Evolutionary conservation across 1,140 invertebrate genomes (phyloP).

Genomic region (Anoplophora glabripennis): DNA sequence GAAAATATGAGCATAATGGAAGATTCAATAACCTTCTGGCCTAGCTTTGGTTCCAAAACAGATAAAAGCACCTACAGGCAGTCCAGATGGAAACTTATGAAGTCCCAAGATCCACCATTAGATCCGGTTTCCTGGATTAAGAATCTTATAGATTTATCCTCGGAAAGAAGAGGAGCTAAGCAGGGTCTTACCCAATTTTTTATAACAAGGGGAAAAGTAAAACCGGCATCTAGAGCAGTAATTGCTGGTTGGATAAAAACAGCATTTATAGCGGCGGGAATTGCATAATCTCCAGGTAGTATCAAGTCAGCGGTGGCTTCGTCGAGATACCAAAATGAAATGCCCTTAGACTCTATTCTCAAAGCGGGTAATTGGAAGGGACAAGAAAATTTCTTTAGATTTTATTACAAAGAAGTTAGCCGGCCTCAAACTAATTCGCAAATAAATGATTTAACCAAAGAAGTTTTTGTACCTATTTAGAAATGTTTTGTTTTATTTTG

Average conservation of each 20-base stretch:
- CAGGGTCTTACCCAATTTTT: conserved; percentile 18
- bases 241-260: conserved; percentile 40
- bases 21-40: conserved; percentile 34
- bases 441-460: too few relatives aligned
- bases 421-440: too few relatives aligned
- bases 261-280: conserved; percentile 28
- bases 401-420: conserved; percentile 30
- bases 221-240: conserved; percentile 36
- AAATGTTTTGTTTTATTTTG: too few relatives aligned
- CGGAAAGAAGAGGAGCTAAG: background rate
- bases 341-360: conserved; percentile 34
- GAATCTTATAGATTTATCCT: background rate
- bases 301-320: conserved; percentile 40
- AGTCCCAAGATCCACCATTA: background rate
- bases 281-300: conserved; percentile 31
- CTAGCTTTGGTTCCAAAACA: conserved; percentile 44
- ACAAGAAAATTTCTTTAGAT: conserved; percentile 31
- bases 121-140: conserved; percentile 1
- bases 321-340: conserved; percentile 23
- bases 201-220: conserved; percentile 24
- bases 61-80: conserved; percentile 35
- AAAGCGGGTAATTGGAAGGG: conserved; percentile 34
- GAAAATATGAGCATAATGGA: conserved; percentile 6
- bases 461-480: too few relatives aligned
- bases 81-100: conserved; percentile 38